phyloP scores from a whole-genome alignment of 2,888 invertebrate species.

The Chrysina gloriosa region DNA sequence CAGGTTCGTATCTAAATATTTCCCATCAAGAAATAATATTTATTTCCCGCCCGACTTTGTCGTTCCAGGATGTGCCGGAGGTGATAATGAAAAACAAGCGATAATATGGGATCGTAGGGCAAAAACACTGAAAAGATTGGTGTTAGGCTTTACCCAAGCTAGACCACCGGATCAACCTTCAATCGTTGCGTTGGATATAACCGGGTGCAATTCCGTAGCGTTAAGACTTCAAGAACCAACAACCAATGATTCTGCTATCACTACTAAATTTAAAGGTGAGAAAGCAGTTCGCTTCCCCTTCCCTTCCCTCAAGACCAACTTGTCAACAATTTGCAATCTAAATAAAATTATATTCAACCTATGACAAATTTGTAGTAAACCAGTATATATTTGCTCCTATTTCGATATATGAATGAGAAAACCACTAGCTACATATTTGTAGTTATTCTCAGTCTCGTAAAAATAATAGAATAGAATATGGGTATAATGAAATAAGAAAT shows the following conservation, averaged over 20 bases:
- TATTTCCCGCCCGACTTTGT: background rate
- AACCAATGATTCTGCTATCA: constrained; percentile 79
- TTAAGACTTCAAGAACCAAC: constrained; percentile 77
- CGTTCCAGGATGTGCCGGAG: constrained; percentile 74
- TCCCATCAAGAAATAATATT: background rate
- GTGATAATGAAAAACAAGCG: constrained; percentile 84
- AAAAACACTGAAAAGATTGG: constrained; percentile 79
- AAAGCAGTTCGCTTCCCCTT: no score
- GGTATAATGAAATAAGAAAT: no score
- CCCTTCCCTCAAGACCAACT: no score
- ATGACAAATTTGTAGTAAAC: no score
- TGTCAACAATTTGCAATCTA: no score
- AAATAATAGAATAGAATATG: no score
- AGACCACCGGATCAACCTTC: constrained; percentile 85
- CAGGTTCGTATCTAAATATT: constrained; percentile 54
- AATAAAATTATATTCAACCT: no score
- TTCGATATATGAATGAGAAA: no score
- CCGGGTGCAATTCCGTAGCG: constrained; percentile 77
- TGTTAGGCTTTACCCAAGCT: constrained; percentile 89
- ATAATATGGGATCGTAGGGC: constrained; percentile 89
- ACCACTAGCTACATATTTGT: no score
- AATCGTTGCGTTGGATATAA: constrained; percentile 82
- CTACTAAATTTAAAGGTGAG: constrained; percentile 91
- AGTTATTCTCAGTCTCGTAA: no score
- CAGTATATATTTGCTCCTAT: no score